A percentile compares a stretch with the other conserved stretches of the same genome.
Evolutionary conservation across 1,140 invertebrate genomes (phyloP).

Genomic region (Oedothorax gibbosus): DNA sequence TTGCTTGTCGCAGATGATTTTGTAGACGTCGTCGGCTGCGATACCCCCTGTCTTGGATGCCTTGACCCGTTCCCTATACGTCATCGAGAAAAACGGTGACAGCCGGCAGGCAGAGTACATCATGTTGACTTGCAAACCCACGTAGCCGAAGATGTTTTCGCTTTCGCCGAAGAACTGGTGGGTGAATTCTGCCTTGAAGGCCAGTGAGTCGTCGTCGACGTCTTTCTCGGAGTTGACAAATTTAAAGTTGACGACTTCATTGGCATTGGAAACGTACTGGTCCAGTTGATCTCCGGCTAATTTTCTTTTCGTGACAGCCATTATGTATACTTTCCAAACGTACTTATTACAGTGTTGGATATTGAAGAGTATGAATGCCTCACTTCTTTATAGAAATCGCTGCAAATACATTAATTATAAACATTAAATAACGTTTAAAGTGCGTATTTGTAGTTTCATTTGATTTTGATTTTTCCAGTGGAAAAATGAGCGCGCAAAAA

Average conservation of each 20-base stretch:
- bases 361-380: too few species aligned
- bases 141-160: constrained; percentile 94
- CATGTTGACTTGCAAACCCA: constrained; percentile 82
- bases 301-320: constrained; percentile 42
- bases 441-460: too few species aligned
- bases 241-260: constrained; percentile 63
- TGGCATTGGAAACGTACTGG: constrained; percentile 54
- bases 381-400: too few species aligned
- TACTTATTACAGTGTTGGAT: too few species aligned
- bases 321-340: neutral
- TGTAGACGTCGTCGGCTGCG: constrained; percentile 81
- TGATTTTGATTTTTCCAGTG: too few species aligned
- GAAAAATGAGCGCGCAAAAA: neutral
- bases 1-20: constrained; percentile 74
- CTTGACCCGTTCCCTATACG: constrained; percentile 76
- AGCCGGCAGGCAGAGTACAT: constrained; percentile 86
- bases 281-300: constrained; percentile 29
- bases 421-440: too few species aligned
- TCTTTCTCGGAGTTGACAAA: constrained; percentile 76
- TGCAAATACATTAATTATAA: too few species aligned
- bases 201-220: constrained; percentile 77
- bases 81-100: constrained; percentile 78
- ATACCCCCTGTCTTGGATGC: constrained; percentile 69
- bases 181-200: constrained; percentile 88
- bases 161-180: constrained; percentile 94